phyloP scores from a whole-genome alignment of 2,797 vertebrate species.

The Spinus olivaceus region DNA sequence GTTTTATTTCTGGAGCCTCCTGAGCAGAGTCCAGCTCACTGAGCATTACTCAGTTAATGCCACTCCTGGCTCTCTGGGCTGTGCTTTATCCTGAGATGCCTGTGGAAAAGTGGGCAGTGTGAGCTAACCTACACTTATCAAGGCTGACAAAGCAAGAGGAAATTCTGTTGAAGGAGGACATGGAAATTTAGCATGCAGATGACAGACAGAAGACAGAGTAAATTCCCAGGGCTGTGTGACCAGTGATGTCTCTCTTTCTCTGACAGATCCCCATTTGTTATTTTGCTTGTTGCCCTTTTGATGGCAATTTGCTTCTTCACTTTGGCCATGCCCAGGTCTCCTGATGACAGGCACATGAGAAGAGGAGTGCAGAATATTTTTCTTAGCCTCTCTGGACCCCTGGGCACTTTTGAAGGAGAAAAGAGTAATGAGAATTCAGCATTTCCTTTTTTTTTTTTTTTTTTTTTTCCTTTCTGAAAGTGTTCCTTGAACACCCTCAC shows the following conservation, averaged over 20 bases:
- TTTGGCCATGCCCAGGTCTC: background rate
- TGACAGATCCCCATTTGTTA: conserved; percentile 45
- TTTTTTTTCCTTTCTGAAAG: background rate
- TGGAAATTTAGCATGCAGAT: conserved; percentile 33
- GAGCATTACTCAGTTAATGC: conserved; percentile 44
- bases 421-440: background rate
- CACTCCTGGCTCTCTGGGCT: conserved; percentile 1
- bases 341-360: background rate
- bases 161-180: conserved; percentile 2
- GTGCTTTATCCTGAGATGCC: background rate
- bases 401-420: background rate
- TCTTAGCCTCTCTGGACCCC: background rate
- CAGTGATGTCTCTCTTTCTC: background rate
- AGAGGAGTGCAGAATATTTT: background rate
- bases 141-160: conserved; percentile 8
- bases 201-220: conserved; percentile 36
- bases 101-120: background rate
- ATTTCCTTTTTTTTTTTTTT: background rate
- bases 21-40: background rate
- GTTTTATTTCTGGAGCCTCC: background rate
- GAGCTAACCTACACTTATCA: conserved; percentile 35
- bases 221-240: background rate
- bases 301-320: background rate
- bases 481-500: background rate
- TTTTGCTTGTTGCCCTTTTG: conserved; percentile 14